Percentiles rank a stretch among this genome's conserved stretches.
Conservation (phyloP, 92 coral and sea anemone genomes). For the Plumapathes pennacea region DNA sequence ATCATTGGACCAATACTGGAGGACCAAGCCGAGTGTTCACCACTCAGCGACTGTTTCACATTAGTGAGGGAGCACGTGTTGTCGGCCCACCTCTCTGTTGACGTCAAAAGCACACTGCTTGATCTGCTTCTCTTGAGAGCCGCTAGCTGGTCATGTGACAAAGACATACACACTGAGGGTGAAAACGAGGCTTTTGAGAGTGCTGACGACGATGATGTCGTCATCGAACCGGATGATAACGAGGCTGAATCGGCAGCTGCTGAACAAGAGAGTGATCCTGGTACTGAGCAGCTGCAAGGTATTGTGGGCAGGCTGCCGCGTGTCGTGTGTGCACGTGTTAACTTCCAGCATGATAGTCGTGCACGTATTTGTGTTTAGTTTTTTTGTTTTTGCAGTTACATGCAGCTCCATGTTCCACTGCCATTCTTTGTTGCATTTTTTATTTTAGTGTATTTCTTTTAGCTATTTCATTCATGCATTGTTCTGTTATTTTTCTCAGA, state of each 20-base stretch:
- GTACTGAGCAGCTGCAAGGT: conserved; percentile 4
- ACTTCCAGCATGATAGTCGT: too few relatives aligned
- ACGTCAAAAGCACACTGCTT: conserved; percentile 48
- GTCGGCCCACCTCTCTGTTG: too few relatives aligned
- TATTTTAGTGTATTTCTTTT: too few relatives aligned
- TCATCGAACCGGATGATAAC: conserved; percentile 1
- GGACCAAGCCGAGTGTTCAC: too few relatives aligned
- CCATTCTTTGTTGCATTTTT: too few relatives aligned
- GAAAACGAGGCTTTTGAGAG: too few relatives aligned
- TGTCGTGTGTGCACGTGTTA: too few relatives aligned
- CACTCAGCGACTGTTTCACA: too few relatives aligned
- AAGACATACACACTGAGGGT: conserved; percentile 11
- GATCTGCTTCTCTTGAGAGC: conserved; percentile 74
- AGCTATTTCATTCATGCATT: background rate
- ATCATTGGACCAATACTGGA: conserved; percentile 55
- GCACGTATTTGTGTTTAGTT: background rate
- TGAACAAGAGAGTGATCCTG: conserved; percentile 24
- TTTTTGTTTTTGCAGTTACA: background rate
- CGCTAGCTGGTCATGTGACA: conserved; percentile 61
- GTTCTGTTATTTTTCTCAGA: conserved; percentile 30
- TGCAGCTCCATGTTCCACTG: too few relatives aligned
- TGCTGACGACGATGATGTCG: conserved; percentile 18
- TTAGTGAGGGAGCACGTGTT: conserved; percentile 51
- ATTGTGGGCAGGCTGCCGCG: background rate
- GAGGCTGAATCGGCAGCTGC: conserved; percentile 1